Base-by-base conservation (phyloP, 2,797 vertebrate species). In the Spinus pinus region DNA sequence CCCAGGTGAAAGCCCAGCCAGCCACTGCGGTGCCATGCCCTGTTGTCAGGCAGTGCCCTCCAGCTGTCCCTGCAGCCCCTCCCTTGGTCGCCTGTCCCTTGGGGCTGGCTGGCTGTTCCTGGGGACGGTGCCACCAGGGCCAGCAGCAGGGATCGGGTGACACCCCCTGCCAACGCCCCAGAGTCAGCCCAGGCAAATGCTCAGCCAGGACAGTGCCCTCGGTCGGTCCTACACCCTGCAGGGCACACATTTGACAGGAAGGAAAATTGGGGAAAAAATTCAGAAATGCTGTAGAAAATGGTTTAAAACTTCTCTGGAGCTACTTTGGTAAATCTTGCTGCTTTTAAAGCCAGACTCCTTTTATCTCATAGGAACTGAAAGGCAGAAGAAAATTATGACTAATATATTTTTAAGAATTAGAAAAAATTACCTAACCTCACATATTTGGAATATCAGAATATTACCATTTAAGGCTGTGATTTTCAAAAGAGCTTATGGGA, bases 91-190 rank as follows among this genome's bases (percentile, higher is more conserved):
- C 22, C 44, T 49, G 65, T 78, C 71, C 50, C 75, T 58, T 24
- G 2, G 24, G 70, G 50, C 57, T 53, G 70, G 12, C 61, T 44
- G 4, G 39, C 39, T 61, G 33, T 20, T 57, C 31, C 39, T 11
- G 19, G 44, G 39, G 60, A 51, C 31, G 10, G 10, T 27, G 70
- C 14, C 67, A 12, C 64, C 8, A 14, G 17, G 18, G 28, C 23
- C 4, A 44, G 25, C 10, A 0, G 0, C 25, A 14, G 39, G 19
- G 10, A 18, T 70, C 27, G 3, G 31, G 3, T 23, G 62, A 10
- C 58, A 44, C 9, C 17, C 33, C 0, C 6, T 1, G 1, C 33
- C 46, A 61, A 31, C 0, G 0, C 14, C 18, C n/a, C 2, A 0
- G 1, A 44, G 1, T 18, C 67, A 51, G 16, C 28, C 49, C 46